phyloP scores from a whole-genome alignment of 2,113 vertebrate species.

The Panthera uncia region DNA sequence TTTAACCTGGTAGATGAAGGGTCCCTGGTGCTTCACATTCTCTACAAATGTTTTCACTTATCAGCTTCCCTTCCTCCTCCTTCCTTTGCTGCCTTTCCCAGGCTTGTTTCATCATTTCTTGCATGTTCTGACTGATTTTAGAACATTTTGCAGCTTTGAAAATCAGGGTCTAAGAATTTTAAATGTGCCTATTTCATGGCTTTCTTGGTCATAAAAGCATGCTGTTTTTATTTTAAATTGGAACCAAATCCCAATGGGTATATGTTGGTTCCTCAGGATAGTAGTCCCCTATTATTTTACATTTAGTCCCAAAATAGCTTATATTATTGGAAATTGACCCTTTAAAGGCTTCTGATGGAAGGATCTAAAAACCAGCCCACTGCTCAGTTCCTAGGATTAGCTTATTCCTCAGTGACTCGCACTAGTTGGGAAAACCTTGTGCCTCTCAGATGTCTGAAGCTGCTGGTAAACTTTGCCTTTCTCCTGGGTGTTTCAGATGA shows the following conservation, averaged over 20 bases:
- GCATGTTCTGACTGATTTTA: not conserved
- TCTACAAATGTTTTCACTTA: not conserved
- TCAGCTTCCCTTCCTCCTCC: not conserved
- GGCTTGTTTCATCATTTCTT: not conserved
- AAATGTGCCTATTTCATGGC: constrained; percentile 19
- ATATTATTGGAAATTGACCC: not conserved
- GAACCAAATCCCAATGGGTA: not conserved
- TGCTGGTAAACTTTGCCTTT: not conserved
- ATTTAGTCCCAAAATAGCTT: not conserved
- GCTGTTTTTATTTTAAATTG: not conserved
- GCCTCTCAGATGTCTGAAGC: not conserved
- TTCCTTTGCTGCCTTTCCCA: not conserved
- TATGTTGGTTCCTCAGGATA: not conserved
- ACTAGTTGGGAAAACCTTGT: not conserved
- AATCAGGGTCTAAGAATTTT: constrained; percentile 31
- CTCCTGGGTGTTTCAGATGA: not conserved
- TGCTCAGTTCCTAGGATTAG: not conserved
- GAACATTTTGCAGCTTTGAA: not conserved
- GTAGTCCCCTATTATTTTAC: not conserved
- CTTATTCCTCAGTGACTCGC: not conserved
- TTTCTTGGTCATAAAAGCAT: not conserved
- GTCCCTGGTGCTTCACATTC: not conserved
- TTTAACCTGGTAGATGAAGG: not conserved
- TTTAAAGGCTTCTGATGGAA: not conserved
- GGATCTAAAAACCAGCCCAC: not conserved